These are phyloP conservation scores for Parotocinclus haroldoi DNA, from an alignment of 2,797 vertebrate genomes.

Conservation along the genomic window DNA sequence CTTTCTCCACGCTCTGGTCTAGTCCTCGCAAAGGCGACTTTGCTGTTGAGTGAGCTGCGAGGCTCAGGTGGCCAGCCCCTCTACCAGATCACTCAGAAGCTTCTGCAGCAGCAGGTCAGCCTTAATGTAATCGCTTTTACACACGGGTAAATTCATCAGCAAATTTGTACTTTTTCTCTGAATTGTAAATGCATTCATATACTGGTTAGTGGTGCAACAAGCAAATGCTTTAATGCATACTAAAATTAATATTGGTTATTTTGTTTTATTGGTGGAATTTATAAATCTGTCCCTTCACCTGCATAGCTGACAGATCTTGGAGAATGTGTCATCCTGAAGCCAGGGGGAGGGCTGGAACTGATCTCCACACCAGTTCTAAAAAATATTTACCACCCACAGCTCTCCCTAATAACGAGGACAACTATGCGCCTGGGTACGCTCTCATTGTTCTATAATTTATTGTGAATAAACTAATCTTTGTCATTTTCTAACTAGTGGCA, in stretches of 20 bases:
- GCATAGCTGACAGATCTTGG: slow-evolving; percentile 77
- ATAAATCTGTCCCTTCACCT: slow-evolving; percentile 1
- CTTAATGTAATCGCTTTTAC: background rate
- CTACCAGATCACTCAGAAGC: slow-evolving; percentile 59
- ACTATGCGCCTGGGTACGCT: slow-evolving; percentile 80
- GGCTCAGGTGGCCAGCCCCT: slow-evolving; percentile 49
- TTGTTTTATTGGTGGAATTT: background rate
- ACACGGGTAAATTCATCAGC: background rate
- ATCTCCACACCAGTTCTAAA: slow-evolving; percentile 58
- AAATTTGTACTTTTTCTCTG: background rate
- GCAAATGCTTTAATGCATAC: background rate
- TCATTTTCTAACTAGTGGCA: too few relatives aligned
- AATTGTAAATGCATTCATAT: background rate
- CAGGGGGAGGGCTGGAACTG: slow-evolving; percentile 60
- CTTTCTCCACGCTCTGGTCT: slow-evolving; percentile 57
- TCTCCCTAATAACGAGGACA: slow-evolving; percentile 75
- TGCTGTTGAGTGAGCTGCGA: slow-evolving; percentile 62
- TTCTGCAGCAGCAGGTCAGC: slow-evolving; percentile 67
- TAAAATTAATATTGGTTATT: background rate
- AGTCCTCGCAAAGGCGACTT: slow-evolving; percentile 58
- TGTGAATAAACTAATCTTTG: too few relatives aligned
- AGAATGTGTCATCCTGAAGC: slow-evolving; percentile 61
- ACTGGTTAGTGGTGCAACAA: background rate
- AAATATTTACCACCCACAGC: slow-evolving; percentile 85
- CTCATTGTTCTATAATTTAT: background rate